Evolutionary conservation across 2,797 vertebrate genomes (phyloP).

Genomic region (Argentina silus): DNA sequence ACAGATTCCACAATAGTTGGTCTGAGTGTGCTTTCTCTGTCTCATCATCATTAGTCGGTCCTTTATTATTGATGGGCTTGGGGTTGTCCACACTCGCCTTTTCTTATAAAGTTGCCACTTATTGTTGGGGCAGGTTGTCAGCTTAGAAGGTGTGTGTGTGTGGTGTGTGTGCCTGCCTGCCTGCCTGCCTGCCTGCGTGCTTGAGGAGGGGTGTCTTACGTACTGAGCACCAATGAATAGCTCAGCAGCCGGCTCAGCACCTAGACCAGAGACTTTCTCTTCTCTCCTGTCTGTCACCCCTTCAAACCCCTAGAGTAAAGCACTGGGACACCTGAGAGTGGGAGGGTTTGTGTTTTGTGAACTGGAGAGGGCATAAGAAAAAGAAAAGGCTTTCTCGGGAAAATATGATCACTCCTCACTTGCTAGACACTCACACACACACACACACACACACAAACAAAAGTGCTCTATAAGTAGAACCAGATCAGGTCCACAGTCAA

Average conservation of each 20-base stretch:
- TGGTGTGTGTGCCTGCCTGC: neutral
- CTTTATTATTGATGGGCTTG: neutral
- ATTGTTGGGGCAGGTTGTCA: neutral
- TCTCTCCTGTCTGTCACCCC: neutral
- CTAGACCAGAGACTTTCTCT: neutral
- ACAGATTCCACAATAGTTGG: neutral
- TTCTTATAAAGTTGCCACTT: neutral
- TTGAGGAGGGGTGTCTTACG: too few relatives aligned
- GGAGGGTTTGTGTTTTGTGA: constrained; percentile 7
- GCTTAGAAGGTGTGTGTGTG: constrained; percentile 5
- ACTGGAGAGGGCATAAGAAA: constrained; percentile 9
- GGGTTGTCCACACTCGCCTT: neutral
- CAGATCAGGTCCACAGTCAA: neutral
- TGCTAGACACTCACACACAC: neutral
- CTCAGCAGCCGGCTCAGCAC: neutral
- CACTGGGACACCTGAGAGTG: neutral
- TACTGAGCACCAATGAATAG: neutral
- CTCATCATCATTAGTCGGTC: neutral
- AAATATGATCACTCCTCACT: neutral
- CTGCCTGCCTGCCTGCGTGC: neutral
- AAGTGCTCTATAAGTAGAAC: neutral
- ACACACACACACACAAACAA: neutral
- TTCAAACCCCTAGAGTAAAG: neutral
- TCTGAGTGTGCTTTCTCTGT: neutral
- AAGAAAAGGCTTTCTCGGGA: neutral